phyloP scores from a whole-genome alignment of 2,888 invertebrate genomes.

The Hylaea fasciaria region DNA sequence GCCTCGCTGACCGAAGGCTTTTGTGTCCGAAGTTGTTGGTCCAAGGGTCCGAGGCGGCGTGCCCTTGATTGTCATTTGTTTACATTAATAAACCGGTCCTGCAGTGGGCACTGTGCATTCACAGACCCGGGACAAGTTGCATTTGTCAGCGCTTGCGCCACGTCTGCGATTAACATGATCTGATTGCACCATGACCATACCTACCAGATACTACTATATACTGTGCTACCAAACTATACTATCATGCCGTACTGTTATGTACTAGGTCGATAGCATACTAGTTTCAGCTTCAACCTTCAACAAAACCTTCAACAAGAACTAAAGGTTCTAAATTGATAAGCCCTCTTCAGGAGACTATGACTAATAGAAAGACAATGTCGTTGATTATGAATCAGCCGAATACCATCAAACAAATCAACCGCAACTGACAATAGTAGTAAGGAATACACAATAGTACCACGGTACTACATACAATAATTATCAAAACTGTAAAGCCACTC shows the following conservation, averaged over 20 bases:
- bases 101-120: neutral
- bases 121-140: slow-evolving; percentile 10
- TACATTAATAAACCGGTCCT: slow-evolving; percentile 6
- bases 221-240: no score
- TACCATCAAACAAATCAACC: slow-evolving; percentile 3
- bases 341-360: no score
- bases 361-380: neutral
- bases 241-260: no score
- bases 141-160: slow-evolving; percentile 18
- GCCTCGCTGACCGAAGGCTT: no score
- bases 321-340: no score
- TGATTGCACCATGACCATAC: slow-evolving; percentile 1
- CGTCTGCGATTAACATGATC: neutral
- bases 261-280: no score
- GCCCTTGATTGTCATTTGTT: slow-evolving; percentile 3
- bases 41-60: neutral
- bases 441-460: neutral
- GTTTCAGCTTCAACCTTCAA: no score
- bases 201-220: no score
- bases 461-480: no score
- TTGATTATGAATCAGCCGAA: slow-evolving; percentile 9
- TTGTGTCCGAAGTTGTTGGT: no score
- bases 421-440: slow-evolving; percentile 6
- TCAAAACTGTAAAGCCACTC: neutral
- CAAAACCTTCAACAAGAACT: no score